Evolutionary conservation across 2,888 invertebrate species (phyloP).

Genomic region (Aelia acuminata): DNA sequence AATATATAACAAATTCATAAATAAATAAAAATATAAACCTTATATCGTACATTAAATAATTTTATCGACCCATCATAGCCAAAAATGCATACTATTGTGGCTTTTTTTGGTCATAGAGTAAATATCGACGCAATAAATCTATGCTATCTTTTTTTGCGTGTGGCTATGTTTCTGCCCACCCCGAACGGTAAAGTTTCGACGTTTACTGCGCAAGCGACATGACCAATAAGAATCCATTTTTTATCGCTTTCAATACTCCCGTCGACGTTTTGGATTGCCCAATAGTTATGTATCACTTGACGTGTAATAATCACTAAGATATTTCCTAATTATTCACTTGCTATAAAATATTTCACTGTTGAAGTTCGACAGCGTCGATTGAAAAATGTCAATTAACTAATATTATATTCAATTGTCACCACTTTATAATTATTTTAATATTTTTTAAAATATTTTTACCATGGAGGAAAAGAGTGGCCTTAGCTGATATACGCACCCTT

Average conservation of each 20-base stretch:
- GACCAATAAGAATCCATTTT: background rate
- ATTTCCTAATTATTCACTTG: background rate
- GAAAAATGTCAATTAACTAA: no score
- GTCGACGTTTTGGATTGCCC: background rate
- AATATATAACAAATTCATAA: no score
- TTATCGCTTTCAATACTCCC: background rate
- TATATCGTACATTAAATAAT: background rate
- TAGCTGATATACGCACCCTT: no score
- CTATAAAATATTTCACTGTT: background rate
- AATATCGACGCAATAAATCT: background rate
- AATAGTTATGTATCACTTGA: background rate
- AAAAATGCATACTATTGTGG: background rate
- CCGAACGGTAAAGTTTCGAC: background rate
- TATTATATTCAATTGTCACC: no score
- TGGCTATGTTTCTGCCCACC: slow-evolving; percentile 1
- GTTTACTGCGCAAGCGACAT: background rate
- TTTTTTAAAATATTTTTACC: no score
- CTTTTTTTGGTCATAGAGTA: background rate
- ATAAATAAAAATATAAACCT: no score
- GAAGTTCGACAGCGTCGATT: no score
- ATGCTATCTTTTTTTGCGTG: background rate
- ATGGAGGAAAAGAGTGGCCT: no score
- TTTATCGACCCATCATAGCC: background rate
- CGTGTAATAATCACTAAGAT: background rate
- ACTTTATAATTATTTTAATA: no score